Conservation (phyloP, 2,888 invertebrate species). For the Lypha dubia region DNA sequence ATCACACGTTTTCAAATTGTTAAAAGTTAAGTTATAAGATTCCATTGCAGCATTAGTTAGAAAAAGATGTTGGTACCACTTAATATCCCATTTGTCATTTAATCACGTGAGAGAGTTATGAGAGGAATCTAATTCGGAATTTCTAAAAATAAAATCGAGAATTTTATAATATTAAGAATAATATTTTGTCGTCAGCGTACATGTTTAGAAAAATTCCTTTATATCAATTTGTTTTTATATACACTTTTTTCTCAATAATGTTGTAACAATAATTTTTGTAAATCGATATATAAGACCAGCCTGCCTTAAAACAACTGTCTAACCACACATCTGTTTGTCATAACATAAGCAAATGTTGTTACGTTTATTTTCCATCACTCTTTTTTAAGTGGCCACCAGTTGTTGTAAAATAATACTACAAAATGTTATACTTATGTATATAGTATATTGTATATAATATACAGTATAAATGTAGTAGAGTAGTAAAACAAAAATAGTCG, state of each 20-base stretch:
- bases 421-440: background rate
- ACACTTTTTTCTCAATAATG: background rate
- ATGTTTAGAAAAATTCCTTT: background rate
- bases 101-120: too few species aligned
- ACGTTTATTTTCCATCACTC: background rate
- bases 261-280: background rate
- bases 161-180: too few species aligned
- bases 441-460: too few species aligned
- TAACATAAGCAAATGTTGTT: background rate
- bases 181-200: too few species aligned
- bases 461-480: conserved; percentile 16
- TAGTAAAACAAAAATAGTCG: conserved; percentile 31
- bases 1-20: too few species aligned
- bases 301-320: background rate
- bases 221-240: background rate
- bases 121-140: too few species aligned
- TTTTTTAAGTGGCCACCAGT: conserved; percentile 26
- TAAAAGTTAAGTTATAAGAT: too few species aligned
- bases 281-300: background rate
- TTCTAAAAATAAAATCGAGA: too few species aligned
- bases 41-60: too few species aligned
- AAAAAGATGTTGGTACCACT: too few species aligned
- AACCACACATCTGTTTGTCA: conserved; percentile 26
- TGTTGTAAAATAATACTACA: conserved; percentile 23
- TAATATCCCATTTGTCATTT: too few species aligned